Evolutionary conservation across 2,888 invertebrate species (phyloP), one percentile per base, ranked within the genome.

Genomic region (Heliconius ismenius): DNA sequence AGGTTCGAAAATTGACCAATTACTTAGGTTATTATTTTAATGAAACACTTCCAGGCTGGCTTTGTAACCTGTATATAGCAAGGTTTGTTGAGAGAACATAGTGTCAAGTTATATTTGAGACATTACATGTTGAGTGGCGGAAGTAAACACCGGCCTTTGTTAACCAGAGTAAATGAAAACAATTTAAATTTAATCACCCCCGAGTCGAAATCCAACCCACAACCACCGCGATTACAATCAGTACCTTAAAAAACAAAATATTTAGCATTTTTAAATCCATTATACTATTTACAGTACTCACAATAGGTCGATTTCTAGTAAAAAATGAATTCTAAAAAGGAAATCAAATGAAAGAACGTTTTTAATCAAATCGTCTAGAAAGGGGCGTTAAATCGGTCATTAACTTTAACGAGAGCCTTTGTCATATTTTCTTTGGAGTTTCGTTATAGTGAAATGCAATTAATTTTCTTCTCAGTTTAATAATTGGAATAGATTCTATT

Each of bases 301-400:
- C 39, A 67, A 67, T 70, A 70, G 43, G 54, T 69, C n/a, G 26
- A 54, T 21, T 11, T 69, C 54, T 72, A 72, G 39, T 39, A 73
- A 62, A 73, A 73, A 73, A 39, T 39, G 73, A 73, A 43, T 73
- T 62, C 43, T 62, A 75, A 68, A 75, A 75, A 62, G 63, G 70
- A 49, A 75, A 75, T 69, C 43, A 75, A 75, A 69, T 62, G 73
- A 73, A 62, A 62, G 73, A 73, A 39, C 73, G 24, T 92, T 91
- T 92, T 92, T 92, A 91, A 92, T 91, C 88, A 92, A 92, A 92
- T 91, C 88, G 86, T 88, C 87, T 87, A 91, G 89, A 91, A 92
- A 89, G 88, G 62, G 73, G 65, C 65, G 39, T 85, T 88, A 88
- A 89, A 88, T 89, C 90, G 89, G 83, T 90, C 90, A 90, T 92